Evolutionary conservation across 2,888 invertebrate genomes (phyloP).

Genomic region (Liodrosophila aerea): DNA sequence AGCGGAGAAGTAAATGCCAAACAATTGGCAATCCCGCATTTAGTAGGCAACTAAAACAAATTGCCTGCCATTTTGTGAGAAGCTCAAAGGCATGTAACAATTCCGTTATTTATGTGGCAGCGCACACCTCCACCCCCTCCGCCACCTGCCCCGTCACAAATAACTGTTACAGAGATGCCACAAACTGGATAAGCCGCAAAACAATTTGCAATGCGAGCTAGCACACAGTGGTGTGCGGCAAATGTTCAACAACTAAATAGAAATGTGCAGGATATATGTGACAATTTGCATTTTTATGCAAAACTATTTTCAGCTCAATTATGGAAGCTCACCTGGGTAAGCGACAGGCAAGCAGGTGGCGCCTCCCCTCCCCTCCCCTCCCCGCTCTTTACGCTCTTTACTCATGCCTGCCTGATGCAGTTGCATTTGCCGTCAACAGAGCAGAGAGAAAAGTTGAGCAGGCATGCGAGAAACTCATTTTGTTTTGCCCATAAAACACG

Average conservation of each 20-base stretch:
- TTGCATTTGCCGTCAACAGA: slow-evolving; percentile 41
- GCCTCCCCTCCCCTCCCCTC: neutral
- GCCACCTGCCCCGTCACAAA: slow-evolving; percentile 1
- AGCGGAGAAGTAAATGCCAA: slow-evolving; percentile 26
- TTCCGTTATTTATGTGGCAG: slow-evolving; percentile 37
- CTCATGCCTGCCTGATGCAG: slow-evolving; percentile 41
- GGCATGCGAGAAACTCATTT: slow-evolving; percentile 76
- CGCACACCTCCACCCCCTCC: neutral
- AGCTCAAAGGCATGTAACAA: slow-evolving; percentile 16
- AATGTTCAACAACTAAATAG: slow-evolving; percentile 63
- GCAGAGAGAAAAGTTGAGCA: slow-evolving; percentile 31
- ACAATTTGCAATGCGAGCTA: slow-evolving; percentile 58
- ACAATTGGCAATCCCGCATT: slow-evolving; percentile 54
- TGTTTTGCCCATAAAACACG: slow-evolving; percentile 64
- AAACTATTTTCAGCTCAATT: slow-evolving; percentile 73
- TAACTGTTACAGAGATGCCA: slow-evolving; percentile 21
- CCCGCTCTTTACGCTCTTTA: neutral
- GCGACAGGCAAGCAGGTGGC: slow-evolving; percentile 5
- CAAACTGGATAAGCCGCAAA: slow-evolving; percentile 56
- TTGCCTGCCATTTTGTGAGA: slow-evolving; percentile 52
- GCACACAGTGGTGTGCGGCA: slow-evolving; percentile 16
- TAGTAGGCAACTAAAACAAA: slow-evolving; percentile 52
- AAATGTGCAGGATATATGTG: slow-evolving; percentile 76
- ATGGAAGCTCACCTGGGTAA: slow-evolving; percentile 33
- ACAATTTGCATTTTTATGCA: slow-evolving; percentile 78